Conservation (phyloP, 2,797 vertebrate species). For the Cetoscarus ocellatus region DNA sequence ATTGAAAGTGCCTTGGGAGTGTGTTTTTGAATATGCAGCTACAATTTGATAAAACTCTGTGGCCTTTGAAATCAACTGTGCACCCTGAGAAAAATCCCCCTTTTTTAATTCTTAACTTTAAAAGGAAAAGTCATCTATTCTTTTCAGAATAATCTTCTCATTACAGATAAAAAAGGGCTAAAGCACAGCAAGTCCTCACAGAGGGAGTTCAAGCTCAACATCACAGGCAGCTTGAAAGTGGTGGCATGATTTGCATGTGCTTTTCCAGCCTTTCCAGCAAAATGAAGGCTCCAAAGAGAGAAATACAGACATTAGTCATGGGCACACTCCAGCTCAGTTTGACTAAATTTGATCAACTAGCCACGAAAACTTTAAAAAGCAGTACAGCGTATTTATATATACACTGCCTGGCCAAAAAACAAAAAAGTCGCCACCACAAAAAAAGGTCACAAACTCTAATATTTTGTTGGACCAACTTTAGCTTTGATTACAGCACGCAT, state of each 20-base stretch:
- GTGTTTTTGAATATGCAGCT: background rate
- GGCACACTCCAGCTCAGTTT: background rate
- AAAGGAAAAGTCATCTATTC: constrained; percentile 14
- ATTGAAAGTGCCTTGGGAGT: background rate
- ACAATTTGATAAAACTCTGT: background rate
- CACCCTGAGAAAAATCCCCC: background rate
- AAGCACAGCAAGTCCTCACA: constrained; percentile 28
- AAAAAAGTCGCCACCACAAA: too few relatives aligned
- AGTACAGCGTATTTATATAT: too few relatives aligned
- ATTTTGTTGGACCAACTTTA: too few relatives aligned
- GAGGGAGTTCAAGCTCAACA: constrained; percentile 37
- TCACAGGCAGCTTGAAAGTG: constrained; percentile 20
- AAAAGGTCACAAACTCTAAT: too few relatives aligned
- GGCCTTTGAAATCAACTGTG: constrained; percentile 5
- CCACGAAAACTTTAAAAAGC: background rate
- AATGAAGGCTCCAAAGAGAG: background rate
- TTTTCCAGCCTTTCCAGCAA: background rate
- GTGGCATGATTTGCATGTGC: background rate
- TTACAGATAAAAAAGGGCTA: constrained; percentile 38
- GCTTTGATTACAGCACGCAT: too few relatives aligned
- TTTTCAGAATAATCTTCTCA: constrained; percentile 38
- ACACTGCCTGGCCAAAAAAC: too few relatives aligned
- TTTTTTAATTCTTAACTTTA: constrained; percentile 10
- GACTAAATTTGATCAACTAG: background rate
- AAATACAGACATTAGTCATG: background rate